Evolutionary conservation across 2,888 invertebrate genomes (phyloP), one percentile per base, ranked within the genome.

Genomic region (Ligdia adustata): DNA sequence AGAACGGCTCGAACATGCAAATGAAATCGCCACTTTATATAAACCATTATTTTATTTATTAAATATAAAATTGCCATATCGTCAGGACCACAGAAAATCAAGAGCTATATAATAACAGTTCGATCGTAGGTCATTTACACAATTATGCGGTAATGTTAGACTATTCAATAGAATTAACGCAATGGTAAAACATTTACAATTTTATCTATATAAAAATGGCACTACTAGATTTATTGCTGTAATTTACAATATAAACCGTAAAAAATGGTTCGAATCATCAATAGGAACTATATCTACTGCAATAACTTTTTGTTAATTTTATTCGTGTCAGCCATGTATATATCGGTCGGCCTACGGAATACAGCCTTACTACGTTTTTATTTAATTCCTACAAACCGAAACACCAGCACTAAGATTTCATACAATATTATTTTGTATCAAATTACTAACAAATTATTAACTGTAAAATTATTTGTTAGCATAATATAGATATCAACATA

Each of bases 151-250:
- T 62, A 66, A 66, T 67, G 57, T 80, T 86, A 86, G 81, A 89
- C 87, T 88, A 82, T 84, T 69, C 61, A 74, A 86, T 87, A 86
- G 75, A 87, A 79, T 85, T 60, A 87, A 88, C 86, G 75, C 47
- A 83, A 81, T 79, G 69, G 69, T 52, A 60, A 77, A 84, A 84
- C 81, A 79, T 80, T 76, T 75, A 79, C 72, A 75, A 61, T 72
- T 60, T 55, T 72, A 59, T 55, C 64, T 72, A 66, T 74, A 56
- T 65, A 66, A 69, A 72, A 72, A 77, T 75, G 69, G 72, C 69
- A 72, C 76, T 76, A 78, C 66, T 41, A 38, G n/a, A 38, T 51
- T 33, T 31, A 13, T 31, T 47, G 44, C 46, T 57, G 55, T 50
- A 53, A 55, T 54, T 54, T 47, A 48, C 38, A 53, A 41, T 51